Evolutionary conservation across 1,140 invertebrate species (phyloP).

Genomic region (Ridgeia piscesae): DNA sequence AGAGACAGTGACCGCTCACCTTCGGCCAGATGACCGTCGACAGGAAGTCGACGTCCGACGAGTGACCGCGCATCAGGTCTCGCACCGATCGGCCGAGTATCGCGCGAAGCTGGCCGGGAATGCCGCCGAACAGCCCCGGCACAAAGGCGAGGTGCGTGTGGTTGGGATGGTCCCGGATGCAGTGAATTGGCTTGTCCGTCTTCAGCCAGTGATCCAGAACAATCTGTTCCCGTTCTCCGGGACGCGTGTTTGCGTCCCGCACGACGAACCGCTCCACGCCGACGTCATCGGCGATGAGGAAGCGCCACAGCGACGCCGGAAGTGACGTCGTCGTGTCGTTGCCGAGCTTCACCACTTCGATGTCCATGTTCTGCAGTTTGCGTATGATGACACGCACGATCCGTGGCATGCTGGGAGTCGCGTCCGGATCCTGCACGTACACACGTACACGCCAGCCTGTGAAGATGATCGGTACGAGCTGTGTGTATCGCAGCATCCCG

Average conservation of each 20-base stretch:
- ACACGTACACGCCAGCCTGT: conserved; percentile 29
- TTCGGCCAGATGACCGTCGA: conserved; percentile 22
- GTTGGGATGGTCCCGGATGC: conserved; percentile 28
- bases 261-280: conserved; percentile 25
- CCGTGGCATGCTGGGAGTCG: neutral
- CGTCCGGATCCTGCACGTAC: conserved; percentile 15
- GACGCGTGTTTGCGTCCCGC: conserved; percentile 23
- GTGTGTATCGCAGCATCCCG: conserved; percentile 27
- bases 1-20: conserved; percentile 8
- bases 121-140: conserved; percentile 24
- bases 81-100: neutral
- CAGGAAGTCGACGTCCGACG: conserved; percentile 22
- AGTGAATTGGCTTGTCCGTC: conserved; percentile 17
- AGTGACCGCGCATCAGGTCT: conserved; percentile 18
- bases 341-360: conserved; percentile 25
- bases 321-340: conserved; percentile 13
- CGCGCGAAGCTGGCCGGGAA: neutral
- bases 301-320: conserved; percentile 26
- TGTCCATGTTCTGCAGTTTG: conserved; percentile 26
- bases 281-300: conserved; percentile 27
- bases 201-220: conserved; percentile 27
- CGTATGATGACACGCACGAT: neutral
- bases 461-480: conserved; percentile 28
- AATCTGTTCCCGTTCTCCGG: conserved; percentile 25
- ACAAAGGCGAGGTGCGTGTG: conserved; percentile 14